phyloP scores from a whole-genome alignment of 1,140 invertebrate species.

The Drosophila grimshawi region DNA sequence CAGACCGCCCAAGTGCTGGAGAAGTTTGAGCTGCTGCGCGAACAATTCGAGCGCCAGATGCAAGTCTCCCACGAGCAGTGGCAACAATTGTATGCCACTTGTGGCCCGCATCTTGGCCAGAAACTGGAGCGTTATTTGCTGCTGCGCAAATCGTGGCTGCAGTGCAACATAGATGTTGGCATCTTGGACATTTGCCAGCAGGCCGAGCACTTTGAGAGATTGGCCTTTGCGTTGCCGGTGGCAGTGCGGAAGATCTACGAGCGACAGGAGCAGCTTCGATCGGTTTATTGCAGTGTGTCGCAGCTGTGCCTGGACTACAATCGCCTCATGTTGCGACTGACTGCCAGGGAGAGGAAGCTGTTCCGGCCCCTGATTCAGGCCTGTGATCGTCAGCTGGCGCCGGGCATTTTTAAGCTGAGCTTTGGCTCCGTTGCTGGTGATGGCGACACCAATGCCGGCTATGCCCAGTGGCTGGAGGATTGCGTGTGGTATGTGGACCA shows the following conservation, averaged over 20 bases:
- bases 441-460: constrained; percentile 88
- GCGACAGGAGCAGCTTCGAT: constrained; percentile 87
- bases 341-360: constrained; percentile 86
- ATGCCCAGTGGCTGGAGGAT: constrained; percentile 87
- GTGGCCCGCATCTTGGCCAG: constrained; percentile 84
- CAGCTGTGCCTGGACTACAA: constrained; percentile 92
- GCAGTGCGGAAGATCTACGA: constrained; percentile 86
- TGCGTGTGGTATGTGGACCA: constrained; percentile 89
- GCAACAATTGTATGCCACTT: constrained; percentile 85
- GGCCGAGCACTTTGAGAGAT: constrained; percentile 85
- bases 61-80: constrained; percentile 86
- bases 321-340: constrained; percentile 88
- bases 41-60: constrained; percentile 62
- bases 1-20: constrained; percentile 44
- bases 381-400: constrained; percentile 91
- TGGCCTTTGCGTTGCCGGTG: constrained; percentile 86
- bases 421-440: constrained; percentile 86
- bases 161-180: constrained; percentile 90
- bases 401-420: constrained; percentile 91
- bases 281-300: constrained; percentile 90
- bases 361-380: constrained; percentile 86
- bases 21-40: constrained; percentile 64
- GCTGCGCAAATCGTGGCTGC: constrained; percentile 88
- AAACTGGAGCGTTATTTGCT: constrained; percentile 90
- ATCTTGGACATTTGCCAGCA: constrained; percentile 73